phyloP scores from a whole-genome alignment of 64 coral and sea anemone genomes.

The Stichodactyla helianthus region DNA sequence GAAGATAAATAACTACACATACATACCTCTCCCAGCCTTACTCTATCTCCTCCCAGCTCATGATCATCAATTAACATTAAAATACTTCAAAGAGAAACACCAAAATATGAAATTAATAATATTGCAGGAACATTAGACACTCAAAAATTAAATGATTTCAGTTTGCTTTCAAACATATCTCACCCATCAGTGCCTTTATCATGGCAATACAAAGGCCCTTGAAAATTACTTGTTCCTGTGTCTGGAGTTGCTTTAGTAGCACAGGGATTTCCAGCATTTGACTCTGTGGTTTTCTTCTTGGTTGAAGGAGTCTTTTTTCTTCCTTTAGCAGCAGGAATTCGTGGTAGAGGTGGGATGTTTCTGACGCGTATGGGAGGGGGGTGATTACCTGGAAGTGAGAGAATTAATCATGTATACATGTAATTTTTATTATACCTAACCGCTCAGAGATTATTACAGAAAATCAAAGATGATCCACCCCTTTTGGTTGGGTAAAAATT shows the following conservation, averaged over 20 bases:
- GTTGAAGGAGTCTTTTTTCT: slow-evolving; percentile 11
- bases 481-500: no score
- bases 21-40: slow-evolving; percentile 48
- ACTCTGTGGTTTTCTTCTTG: not conserved
- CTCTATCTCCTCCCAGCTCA: slow-evolving; percentile 50
- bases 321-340: slow-evolving; percentile 5
- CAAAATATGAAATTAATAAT: not conserved
- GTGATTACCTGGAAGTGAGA: not conserved
- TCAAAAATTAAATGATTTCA: no score
- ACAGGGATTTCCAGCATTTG: not conserved
- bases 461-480: no score
- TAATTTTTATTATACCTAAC: not conserved
- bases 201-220: slow-evolving; percentile 16
- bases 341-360: slow-evolving; percentile 1
- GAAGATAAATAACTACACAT: not conserved
- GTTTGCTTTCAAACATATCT: not conserved
- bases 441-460: no score
- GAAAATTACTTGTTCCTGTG: not conserved
- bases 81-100: slow-evolving; percentile 13
- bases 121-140: no score
- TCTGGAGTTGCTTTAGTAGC: not conserved
- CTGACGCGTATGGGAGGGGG: not conserved
- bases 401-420: not conserved
- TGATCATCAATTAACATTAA: slow-evolving; percentile 55
- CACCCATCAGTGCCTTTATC: slow-evolving; percentile 18